phyloP scores from a whole-genome alignment of 2,797 vertebrate genomes.

The Schizopygopsis malacanthus region DNA sequence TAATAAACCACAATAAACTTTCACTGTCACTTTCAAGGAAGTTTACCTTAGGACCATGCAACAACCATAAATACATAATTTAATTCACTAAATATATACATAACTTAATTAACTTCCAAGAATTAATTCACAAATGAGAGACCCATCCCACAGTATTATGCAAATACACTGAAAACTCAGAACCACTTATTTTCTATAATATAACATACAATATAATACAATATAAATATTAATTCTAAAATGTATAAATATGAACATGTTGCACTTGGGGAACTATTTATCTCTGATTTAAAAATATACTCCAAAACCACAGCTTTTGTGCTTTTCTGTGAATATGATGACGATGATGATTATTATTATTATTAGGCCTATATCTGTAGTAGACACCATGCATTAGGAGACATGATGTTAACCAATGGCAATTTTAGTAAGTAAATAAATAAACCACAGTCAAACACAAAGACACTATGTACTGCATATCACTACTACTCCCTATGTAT shows the following conservation, averaged over 20 bases:
- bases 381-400: neutral
- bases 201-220: neutral
- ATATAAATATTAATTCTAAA: neutral
- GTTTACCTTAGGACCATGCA: neutral
- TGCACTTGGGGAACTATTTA: neutral
- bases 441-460: neutral
- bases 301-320: neutral
- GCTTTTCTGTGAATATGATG: neutral
- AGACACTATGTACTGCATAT: neutral
- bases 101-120: neutral
- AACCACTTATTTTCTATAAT: neutral
- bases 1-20: conserved; percentile 36
- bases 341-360: neutral
- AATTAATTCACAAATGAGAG: neutral
- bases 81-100: neutral
- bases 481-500: neutral
- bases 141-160: neutral
- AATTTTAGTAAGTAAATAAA: neutral
- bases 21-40: neutral
- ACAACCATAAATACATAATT: neutral
- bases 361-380: neutral
- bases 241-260: neutral
- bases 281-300: neutral
- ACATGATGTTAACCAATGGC: neutral
- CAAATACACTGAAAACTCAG: neutral